Base-by-base conservation (phyloP, 2,888 invertebrate species). In the Trichacis sp. region DNA sequence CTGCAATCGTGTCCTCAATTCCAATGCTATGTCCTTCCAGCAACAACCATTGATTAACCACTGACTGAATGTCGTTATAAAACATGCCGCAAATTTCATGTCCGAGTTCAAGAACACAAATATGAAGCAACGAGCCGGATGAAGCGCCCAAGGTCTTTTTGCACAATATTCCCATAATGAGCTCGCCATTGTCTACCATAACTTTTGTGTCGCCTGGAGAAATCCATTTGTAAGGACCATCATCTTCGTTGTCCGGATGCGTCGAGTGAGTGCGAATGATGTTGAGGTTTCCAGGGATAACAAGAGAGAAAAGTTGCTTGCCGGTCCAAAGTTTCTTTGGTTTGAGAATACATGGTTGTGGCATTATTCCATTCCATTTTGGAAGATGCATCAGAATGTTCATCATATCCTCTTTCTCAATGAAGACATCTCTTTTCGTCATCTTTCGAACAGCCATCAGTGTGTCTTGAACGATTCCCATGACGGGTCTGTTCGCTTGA, bases 401-500 rank as follows among this genome's bases (percentile, higher is more conserved):
- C 98, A 99, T 99, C 88, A 99, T 95, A 85, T 98, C 96, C 79
- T 96, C 96, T 84, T 97, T 95, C 63, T 97, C 97, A 2, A 99
- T 90, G 80, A 99, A 99, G 0, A 98, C 96, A 85, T 99, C 99
- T 66, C 99, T 88, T 82, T 98, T 98, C 1, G 99, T 99, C 99
- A 99, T 99, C 87, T 99, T 99, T 60, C 98, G 88, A 1, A 98
- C 97, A 56, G 98, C 99, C 29, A 97, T 97, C 19, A 99, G 86
- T 0, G 99, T 99, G 81, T 99, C 99, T 84, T 93, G 98, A 78
- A 98, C 98, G 88, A 99, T 99, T 89, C 99, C 99, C 99, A 99
- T 99, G 72, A 99, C 98, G 30, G 99, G 99, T 86, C 98, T 95
- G 86, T 99, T 99, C 0, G 98, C 93, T 87, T 98, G 98, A 0